Percentiles rank a stretch among this genome's conserved stretches.
These are phyloP conservation scores for Dysidea cf. avara DNA, from an alignment of 37 sponge, comb jelly and placozoan genomes.

Conservation along the genomic window DNA sequence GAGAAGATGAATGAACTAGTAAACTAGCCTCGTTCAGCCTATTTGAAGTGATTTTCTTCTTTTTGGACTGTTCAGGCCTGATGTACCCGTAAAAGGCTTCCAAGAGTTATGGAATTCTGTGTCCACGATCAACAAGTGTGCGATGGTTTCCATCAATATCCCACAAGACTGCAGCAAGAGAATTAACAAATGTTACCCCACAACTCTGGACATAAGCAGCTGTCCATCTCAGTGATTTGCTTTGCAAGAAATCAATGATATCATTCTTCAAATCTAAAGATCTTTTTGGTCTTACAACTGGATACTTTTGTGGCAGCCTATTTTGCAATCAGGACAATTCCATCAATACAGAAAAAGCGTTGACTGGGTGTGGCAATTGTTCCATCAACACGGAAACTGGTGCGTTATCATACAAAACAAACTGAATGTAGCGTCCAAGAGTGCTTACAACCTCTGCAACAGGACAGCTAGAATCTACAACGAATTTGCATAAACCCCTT, in stretches of 20 bases:
- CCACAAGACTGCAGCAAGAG: slow-evolving; percentile 19
- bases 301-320: slow-evolving; percentile 34
- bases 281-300: slow-evolving; percentile 24
- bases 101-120: slow-evolving; percentile 21
- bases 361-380: too few relatives aligned
- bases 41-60: slow-evolving; percentile 11
- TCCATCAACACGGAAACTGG: too few relatives aligned
- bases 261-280: slow-evolving; percentile 46
- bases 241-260: slow-evolving; percentile 38
- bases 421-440: too few relatives aligned
- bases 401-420: too few relatives aligned
- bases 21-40: slow-evolving; percentile 26
- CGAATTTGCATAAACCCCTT: too few relatives aligned
- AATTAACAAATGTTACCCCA: slow-evolving; percentile 38
- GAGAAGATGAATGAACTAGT: too few relatives aligned
- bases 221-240: slow-evolving; percentile 28
- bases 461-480: too few relatives aligned
- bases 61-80: slow-evolving; percentile 23
- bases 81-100: slow-evolving; percentile 41
- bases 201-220: slow-evolving; percentile 10
- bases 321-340: too few relatives aligned
- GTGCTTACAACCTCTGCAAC: too few relatives aligned
- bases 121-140: slow-evolving; percentile 17
- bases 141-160: slow-evolving; percentile 43
- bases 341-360: too few relatives aligned